Evolutionary conservation across 2,888 invertebrate species (phyloP).

Genomic region (Hydrotaea diabolus): DNA sequence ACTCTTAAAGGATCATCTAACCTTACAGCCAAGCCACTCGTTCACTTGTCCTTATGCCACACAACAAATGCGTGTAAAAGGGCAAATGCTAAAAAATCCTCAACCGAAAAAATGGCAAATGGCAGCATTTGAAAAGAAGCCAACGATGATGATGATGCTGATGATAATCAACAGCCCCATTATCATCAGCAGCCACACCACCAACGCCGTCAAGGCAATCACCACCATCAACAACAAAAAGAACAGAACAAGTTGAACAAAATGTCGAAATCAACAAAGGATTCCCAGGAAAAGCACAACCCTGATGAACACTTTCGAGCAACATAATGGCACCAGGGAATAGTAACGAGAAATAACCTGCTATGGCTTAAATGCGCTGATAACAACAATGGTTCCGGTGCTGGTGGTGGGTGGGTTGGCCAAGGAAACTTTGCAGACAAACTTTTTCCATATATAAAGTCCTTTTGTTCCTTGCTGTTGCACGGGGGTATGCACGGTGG

Average conservation of each 20-base stretch:
- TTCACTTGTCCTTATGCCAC: slow-evolving; percentile 32
- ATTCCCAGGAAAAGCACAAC: slow-evolving; percentile 43
- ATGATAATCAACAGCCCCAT: slow-evolving; percentile 35
- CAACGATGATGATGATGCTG: slow-evolving; percentile 28
- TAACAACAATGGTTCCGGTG: not conserved
- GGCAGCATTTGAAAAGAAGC: slow-evolving; percentile 73
- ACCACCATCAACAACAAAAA: slow-evolving; percentile 29
- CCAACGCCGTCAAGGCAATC: slow-evolving; percentile 19
- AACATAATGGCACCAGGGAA: slow-evolving; percentile 38
- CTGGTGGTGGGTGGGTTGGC: not conserved
- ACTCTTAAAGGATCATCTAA: slow-evolving; percentile 71
- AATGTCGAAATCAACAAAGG: slow-evolving; percentile 60
- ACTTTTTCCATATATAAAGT: slow-evolving; percentile 8
- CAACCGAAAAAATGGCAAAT: slow-evolving; percentile 76
- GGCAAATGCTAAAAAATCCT: slow-evolving; percentile 75
- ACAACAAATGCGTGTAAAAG: slow-evolving; percentile 68
- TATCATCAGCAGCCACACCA: slow-evolving; percentile 72
- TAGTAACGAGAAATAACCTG: not conserved
- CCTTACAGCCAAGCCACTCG: slow-evolving; percentile 54
- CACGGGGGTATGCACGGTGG: not conserved
- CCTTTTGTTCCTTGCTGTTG: slow-evolving; percentile 1
- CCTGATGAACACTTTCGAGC: slow-evolving; percentile 14
- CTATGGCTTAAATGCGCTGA: not conserved
- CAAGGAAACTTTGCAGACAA: slow-evolving; percentile 1
- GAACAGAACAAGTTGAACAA: slow-evolving; percentile 56